A percentile compares a stretch with the other conserved stretches of the same genome.
phyloP scores from a whole-genome alignment of 2,113 vertebrate species.

The Brienomyrus longianalis region DNA sequence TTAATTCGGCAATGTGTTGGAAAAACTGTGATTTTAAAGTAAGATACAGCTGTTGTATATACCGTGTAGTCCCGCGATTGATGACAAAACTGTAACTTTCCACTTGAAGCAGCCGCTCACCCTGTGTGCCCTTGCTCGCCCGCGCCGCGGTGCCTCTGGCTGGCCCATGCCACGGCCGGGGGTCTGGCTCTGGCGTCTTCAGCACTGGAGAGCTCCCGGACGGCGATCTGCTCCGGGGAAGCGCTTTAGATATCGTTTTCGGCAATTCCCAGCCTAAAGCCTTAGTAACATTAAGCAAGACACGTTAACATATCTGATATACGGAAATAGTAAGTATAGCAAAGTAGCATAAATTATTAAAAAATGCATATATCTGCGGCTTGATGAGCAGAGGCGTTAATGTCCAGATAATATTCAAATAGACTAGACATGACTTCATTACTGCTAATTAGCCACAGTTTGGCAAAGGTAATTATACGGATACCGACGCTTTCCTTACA shows the following conservation, averaged over 20 bases:
- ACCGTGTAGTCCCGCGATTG: background rate
- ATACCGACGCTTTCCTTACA: background rate
- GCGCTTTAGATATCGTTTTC: background rate
- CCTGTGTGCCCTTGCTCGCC: background rate
- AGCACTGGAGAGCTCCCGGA: slow-evolving; percentile 21
- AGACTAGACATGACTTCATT: background rate
- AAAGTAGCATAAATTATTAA: background rate
- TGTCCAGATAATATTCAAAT: background rate
- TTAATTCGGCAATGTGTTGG: background rate
- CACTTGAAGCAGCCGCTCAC: background rate
- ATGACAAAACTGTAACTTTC: slow-evolving; percentile 5
- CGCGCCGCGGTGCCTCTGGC: background rate
- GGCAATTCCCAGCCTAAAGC: background rate
- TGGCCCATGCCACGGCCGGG: background rate
- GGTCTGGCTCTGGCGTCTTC: background rate
- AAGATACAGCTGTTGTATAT: slow-evolving; percentile 4
- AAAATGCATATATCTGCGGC: background rate
- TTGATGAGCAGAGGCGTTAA: background rate
- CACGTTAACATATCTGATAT: background rate
- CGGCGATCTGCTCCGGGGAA: background rate
- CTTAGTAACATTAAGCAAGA: background rate
- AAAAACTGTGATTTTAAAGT: background rate
- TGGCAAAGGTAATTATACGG: background rate
- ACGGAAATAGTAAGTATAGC: background rate
- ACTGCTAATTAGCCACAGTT: background rate